Percentiles rank a stretch among this genome's conserved stretches.
Evolutionary conservation across 2,797 vertebrate species (phyloP).

Genomic region (Pangasius mekongensis): DNA sequence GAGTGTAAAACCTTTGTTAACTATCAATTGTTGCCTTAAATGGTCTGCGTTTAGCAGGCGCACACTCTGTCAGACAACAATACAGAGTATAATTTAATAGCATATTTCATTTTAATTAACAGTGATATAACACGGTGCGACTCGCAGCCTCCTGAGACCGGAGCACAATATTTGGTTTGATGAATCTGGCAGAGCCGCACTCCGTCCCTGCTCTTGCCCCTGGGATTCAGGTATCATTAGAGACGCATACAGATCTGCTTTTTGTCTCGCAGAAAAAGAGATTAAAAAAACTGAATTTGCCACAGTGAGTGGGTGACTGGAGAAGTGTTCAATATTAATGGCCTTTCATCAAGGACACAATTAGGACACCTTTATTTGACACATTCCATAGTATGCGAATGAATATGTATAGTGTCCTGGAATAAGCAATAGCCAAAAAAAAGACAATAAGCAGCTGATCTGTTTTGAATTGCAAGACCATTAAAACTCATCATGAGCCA

Average conservation of each 20-base stretch:
- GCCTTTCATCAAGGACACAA: constrained; percentile 86
- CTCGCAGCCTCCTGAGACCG: constrained; percentile 78
- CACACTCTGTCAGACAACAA: constrained; percentile 72
- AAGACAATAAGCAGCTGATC: constrained; percentile 64
- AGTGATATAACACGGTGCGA: constrained; percentile 81
- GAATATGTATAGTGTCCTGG: constrained; percentile 77
- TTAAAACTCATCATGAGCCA: constrained; percentile 67
- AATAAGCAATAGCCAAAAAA: constrained; percentile 64
- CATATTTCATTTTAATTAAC: constrained; percentile 85
- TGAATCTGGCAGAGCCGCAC: constrained; percentile 79
- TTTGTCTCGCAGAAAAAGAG: constrained; percentile 67
- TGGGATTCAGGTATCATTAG: constrained; percentile 85
- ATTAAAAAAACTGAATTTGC: constrained; percentile 58
- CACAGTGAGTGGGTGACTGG: constrained; percentile 66
- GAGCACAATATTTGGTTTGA: constrained; percentile 79
- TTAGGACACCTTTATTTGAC: constrained; percentile 84
- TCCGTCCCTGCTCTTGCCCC: constrained; percentile 72
- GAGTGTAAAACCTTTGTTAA: constrained; percentile 72
- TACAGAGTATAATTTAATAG: constrained; percentile 79
- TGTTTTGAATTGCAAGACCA: constrained; percentile 64
- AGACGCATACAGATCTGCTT: constrained; percentile 79
- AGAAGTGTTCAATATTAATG: constrained; percentile 83
- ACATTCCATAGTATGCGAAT: constrained; percentile 76
- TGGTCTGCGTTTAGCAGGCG: constrained; percentile 70
- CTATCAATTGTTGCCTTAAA: constrained; percentile 72